Evolutionary conservation across 2,113 vertebrate genomes (phyloP), one percentile per base, ranked within the genome.

Genomic region (Sciurus niger): DNA sequence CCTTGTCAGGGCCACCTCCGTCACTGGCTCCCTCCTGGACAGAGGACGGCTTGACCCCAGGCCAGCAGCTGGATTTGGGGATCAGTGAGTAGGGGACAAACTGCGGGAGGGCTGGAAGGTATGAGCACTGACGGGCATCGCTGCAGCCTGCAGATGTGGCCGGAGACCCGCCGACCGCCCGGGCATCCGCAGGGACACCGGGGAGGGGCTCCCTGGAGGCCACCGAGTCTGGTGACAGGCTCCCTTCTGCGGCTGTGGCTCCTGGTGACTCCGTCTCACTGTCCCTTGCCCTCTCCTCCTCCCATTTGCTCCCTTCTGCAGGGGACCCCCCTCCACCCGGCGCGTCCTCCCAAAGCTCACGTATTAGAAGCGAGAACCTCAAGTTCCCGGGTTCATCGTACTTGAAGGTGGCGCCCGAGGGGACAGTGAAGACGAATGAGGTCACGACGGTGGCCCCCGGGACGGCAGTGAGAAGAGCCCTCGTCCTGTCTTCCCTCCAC

Each of bases 111-210:
- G 8, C 46, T 12, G 24, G 37, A 16, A 32, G 8, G 13, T 46
- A 6, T 22, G 0, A 67, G 67, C 24, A 28, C 2, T 4, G 4
- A 51, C 51, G 13, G 12, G 40, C 8, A 1, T 30, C 37, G 0
- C 22, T 6, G 6, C 18, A 68, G 55, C 40, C 4, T 0, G 28
- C 25, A 37, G 17, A 24, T 20, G 34, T 46, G 17, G 16, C 37
- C 72, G 43, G 30, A 1, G 7, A 40, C 78, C 46, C 4, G 34
- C 68, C 11, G 60, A 89, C 22, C 46, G 8, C 14, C 43, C 10
- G 1, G 32, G 24, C 25, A 40, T 6, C 37, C 93, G 72, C 3
- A 11, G 13, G 4, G 60, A 67, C 17, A 43, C 32, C 18, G 4
- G 37, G 46, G 24, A 92, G 80, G 67, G 68, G 8, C 68, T 70